Evolutionary conservation across 2,797 vertebrate genomes (phyloP).

Genomic region (Smutsia temminckii): DNA sequence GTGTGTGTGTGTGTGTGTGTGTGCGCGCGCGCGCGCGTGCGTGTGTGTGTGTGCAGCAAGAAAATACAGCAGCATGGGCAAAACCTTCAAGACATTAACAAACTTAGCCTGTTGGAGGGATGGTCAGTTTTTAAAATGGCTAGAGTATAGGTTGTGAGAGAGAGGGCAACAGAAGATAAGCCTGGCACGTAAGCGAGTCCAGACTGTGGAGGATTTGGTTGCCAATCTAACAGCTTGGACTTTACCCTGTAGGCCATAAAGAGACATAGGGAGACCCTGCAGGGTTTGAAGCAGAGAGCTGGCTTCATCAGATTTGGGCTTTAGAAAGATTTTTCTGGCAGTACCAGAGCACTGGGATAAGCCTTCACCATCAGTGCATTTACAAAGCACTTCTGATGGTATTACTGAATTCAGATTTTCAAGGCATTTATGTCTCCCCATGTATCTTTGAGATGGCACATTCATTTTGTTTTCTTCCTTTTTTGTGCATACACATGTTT

Average conservation of each 20-base stretch:
- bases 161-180: not conserved
- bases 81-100: not conserved
- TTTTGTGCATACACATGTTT: not conserved
- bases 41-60: not conserved
- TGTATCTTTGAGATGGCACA: not conserved
- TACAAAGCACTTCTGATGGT: not conserved
- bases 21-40: rapidly evolving
- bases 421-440: not conserved
- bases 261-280: not conserved
- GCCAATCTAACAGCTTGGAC: not conserved
- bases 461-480: not conserved
- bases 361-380: not conserved
- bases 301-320: not conserved
- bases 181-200: not conserved
- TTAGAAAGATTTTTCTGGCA: not conserved
- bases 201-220: not conserved
- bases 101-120: not conserved
- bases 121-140: not conserved
- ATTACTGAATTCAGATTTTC: not conserved
- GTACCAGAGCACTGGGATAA: not conserved
- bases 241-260: not conserved
- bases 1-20: no score
- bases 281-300: not conserved
- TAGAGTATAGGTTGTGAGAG: not conserved
- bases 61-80: not conserved